Base-by-base conservation (phyloP, 2,888 invertebrate species). In the Sphaerophoria rueppellii region DNA sequence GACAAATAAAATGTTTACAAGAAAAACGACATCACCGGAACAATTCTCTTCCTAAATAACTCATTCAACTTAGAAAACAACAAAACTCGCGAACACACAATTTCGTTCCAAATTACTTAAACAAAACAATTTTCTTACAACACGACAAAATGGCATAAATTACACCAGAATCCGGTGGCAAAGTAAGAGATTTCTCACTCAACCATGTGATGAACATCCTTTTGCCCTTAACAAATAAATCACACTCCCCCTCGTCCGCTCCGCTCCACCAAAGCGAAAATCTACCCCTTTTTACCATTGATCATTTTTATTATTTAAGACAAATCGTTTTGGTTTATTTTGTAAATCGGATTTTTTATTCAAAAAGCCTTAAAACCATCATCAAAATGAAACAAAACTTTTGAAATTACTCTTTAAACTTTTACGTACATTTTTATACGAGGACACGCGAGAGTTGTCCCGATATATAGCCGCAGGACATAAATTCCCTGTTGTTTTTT, bases 361-460 rank as follows among this genome's bases (percentile, higher is more conserved):
- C 35, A 34, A 37, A 24, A 24, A 58, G 37, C 37, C 37, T 40
- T 12, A 58, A 43, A 55, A 55, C 37, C 35, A 35, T 32, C 11
- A n/a, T 43, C 34, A 35, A 35, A 40, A 43, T 43, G 43, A 37
- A 58, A 35, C 4, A 48, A 58, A 69, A 63, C 11, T 9, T 63
- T 80, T 69, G 34, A 75, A 80, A 80, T 80, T 58, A 52, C 70
- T 70, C 63, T 70, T 52, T 54, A 57, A 55, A 67, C 61, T 50
- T 61, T 50, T n/a, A 60, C 24, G 24, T 48, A 48, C n/a, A 46
- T 4, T 46, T 16, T 14, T 16, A 50, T 16, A 43, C 43, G 9
- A 43, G 11, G 43, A 11, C 43, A 6, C 43, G 24, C 24, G 24
- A 24, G 24, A 24, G 24, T 24, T 24, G 32, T 6, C 52, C 52